Evolutionary conservation across 2,888 invertebrate genomes (phyloP).

Genomic region (Leptopterna dolabrata): DNA sequence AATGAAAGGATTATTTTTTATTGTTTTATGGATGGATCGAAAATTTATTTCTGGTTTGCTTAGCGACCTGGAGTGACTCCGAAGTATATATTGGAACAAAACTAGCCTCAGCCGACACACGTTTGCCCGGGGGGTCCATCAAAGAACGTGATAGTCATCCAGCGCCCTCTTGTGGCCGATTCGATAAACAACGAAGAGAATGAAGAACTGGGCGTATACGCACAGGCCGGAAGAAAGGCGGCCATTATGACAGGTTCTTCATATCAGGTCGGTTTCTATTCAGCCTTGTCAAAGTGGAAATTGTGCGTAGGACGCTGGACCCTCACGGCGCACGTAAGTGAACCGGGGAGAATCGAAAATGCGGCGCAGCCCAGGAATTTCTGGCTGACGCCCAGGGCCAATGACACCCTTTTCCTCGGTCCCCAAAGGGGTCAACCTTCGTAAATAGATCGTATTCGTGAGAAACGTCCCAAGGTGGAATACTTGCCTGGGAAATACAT

Average conservation of each 20-base stretch:
- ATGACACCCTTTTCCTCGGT: slow-evolving; percentile 9
- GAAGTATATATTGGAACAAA: too few relatives aligned
- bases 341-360: slow-evolving; percentile 24
- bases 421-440: background rate
- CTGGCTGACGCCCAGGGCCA: slow-evolving; percentile 16
- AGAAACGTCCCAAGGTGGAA: background rate
- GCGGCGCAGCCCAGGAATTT: background rate
- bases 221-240: background rate
- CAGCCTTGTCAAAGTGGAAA: background rate
- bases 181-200: background rate
- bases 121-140: background rate
- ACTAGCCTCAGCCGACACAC: too few relatives aligned
- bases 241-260: background rate
- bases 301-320: slow-evolving; percentile 20
- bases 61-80: too few relatives aligned
- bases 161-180: background rate
- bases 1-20: too few relatives aligned
- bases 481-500: background rate
- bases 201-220: background rate
- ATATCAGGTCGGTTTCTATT: background rate
- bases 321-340: slow-evolving; percentile 2
- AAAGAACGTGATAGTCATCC: background rate
- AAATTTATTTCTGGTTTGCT: too few relatives aligned
- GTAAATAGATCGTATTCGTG: background rate
- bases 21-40: too few relatives aligned